Evolutionary conservation across 2,888 invertebrate genomes (phyloP), one percentile per base, ranked within the genome.

Genomic region (Punctoribates punctum): DNA sequence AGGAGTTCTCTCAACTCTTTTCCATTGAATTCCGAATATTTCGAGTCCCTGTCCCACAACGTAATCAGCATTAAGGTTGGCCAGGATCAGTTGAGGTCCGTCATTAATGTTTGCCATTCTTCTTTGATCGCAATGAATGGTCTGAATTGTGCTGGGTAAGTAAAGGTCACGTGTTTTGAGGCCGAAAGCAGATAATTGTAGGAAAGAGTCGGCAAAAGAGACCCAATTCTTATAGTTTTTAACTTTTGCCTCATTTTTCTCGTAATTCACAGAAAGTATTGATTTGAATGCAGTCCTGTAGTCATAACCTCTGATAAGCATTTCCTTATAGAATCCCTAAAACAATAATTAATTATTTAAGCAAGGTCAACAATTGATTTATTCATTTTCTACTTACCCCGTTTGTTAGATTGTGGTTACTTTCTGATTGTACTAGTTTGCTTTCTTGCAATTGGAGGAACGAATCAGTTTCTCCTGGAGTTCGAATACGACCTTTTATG

Each of bases 191-290:
- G 1, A 8, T 2, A 6, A 94, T 85, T 98, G 97, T 65, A 98
- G 87, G 91, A 98, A 93, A 1, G 95, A 94, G 83, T 98, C 98
- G 85, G 97, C 89, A 85, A 90, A 97, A 65, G 95, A 90, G 77
- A 97, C 89, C 96, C 96, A 98, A 85, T 96, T 92, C 80, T 88
- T 88, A 29, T 27, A 17, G 2, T 2, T 13, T 78, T 88, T 86
- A 79, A 98, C 86, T 81, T 88, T 86, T 60, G 94, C 96, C 79
- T 82, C 84, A 0, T 85, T 83, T 73, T 75, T 92, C 81, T 87
- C 87, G 81, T 90, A 88, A 83, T 93, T 91, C 0, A 92, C 88
- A 34, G 87, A 84, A 20, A 86, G 83, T 80, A 96, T 91, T 70
- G 95, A 95, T 81, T 89, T 88, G 87, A 94, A 95, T 15, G 88